A percentile compares a stretch with the other conserved stretches of the same genome.
Conservation (phyloP, 2,888 invertebrate genomes). For the Quadroppia sp. region DNA sequence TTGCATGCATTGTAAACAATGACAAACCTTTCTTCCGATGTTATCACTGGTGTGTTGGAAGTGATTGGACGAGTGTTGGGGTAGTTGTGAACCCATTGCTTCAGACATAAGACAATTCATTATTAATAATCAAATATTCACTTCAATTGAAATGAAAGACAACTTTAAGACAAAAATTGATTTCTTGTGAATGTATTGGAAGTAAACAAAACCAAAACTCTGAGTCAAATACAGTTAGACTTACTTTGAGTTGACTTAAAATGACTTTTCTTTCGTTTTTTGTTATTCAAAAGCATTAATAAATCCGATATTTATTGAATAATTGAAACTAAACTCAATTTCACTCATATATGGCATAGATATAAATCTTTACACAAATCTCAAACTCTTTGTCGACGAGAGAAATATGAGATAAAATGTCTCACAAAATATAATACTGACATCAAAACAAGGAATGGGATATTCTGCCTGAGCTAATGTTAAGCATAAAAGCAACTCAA, state of each 20-base stretch:
- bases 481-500: neutral
- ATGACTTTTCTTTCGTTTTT: conserved; percentile 15
- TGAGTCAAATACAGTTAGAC: conserved; percentile 21
- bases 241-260: conserved; percentile 22
- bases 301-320: too few species aligned
- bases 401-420: conserved; percentile 34
- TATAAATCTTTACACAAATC: neutral
- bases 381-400: conserved; percentile 23
- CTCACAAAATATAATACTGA: neutral
- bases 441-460: neutral
- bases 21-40: conserved; percentile 37
- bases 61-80: conserved; percentile 15
- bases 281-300: conserved; percentile 10
- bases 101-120: too few species aligned
- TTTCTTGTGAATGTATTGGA: neutral
- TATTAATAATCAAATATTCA: too few species aligned
- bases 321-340: neutral
- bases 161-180: neutral
- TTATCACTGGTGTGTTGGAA: conserved; percentile 33
- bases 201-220: conserved; percentile 16
- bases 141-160: neutral
- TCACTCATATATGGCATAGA: neutral
- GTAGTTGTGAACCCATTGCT: conserved; percentile 24
- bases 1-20: too few species aligned
- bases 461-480: neutral